Percentiles rank a stretch among this genome's conserved stretches.
Conservation (phyloP, 2,797 vertebrate species). For the Aphelocoma californica region DNA sequence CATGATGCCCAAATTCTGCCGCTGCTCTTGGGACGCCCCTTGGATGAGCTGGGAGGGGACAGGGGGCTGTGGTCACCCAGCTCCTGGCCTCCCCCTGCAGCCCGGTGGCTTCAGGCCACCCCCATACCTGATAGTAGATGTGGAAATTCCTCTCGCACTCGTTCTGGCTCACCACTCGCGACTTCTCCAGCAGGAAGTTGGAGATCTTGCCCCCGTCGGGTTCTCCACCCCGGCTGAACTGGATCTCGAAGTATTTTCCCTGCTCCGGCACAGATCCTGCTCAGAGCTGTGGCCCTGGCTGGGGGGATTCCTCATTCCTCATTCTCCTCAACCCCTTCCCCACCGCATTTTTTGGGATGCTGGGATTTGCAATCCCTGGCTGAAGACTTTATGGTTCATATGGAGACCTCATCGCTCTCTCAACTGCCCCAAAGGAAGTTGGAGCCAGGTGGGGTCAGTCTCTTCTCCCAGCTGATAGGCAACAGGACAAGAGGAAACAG, state of each 20-base stretch:
- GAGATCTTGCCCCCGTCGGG: slow-evolving; percentile 96
- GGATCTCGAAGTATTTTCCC: slow-evolving; percentile 99
- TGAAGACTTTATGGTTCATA: not conserved
- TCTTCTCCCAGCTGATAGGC: not conserved
- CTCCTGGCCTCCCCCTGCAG: not conserved
- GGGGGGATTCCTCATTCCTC: too few relatives aligned
- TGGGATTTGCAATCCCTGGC: not conserved
- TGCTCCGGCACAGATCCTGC: slow-evolving; percentile 10
- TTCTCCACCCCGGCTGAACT: slow-evolving; percentile 95
- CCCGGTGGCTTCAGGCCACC: rapidly evolving
- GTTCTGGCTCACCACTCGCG: slow-evolving; percentile 93
- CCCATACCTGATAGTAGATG: slow-evolving; percentile 92
- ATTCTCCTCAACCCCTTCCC: rapidly evolving
- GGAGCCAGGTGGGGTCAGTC: not conserved
- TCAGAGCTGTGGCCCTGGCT: not conserved
- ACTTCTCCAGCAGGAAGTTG: slow-evolving; percentile 97
- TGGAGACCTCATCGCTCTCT: not conserved
- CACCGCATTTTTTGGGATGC: not conserved
- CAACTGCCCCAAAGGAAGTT: rapidly evolving
- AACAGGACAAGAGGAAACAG: not conserved
- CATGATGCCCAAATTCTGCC: slow-evolving; percentile 89
- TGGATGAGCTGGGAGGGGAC: slow-evolving; percentile 83
- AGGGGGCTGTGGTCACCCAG: not conserved
- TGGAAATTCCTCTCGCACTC: slow-evolving; percentile 95
- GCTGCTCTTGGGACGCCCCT: slow-evolving; percentile 86